Conservation (phyloP, 53 echinoderm and acorn worm species). For the Apostichopus leukothele region DNA sequence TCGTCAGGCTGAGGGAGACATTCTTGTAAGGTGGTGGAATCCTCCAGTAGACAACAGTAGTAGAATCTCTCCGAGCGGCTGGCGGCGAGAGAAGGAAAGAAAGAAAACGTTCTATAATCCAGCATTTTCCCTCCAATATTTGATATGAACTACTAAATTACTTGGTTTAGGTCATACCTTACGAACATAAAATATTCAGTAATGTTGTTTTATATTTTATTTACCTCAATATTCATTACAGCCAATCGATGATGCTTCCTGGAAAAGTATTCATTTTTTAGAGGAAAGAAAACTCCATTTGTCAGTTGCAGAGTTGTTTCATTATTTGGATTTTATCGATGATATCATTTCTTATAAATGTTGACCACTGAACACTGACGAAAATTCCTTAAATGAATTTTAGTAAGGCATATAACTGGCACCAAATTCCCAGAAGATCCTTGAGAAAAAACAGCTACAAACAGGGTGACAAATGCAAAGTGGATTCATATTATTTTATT, state of each 20-base stretch:
- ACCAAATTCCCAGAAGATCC: neutral
- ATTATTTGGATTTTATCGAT: neutral
- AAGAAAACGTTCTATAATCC: neutral
- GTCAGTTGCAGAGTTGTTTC: constrained; percentile 7
- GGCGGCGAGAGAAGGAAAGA: neutral
- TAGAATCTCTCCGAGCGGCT: constrained; percentile 55
- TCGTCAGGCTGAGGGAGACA: constrained; percentile 55
- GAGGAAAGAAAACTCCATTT: constrained; percentile 14
- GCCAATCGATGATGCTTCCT: neutral
- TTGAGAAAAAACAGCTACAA: neutral
- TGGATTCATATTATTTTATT: neutral
- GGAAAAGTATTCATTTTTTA: constrained; percentile 11
- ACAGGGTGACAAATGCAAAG: neutral
- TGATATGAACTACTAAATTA: too few species aligned
- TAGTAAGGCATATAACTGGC: neutral
- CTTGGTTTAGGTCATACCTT: too few species aligned
- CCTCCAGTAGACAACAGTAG: constrained; percentile 55
- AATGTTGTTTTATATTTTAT: neutral
- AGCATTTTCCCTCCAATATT: too few species aligned
- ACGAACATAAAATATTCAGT: too few species aligned
- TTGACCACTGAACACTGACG: neutral
- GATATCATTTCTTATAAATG: too few species aligned
- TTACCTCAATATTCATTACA: neutral
- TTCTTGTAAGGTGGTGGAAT: neutral
- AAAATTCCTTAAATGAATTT: constrained; percentile 13